A percentile compares a stretch with the other conserved stretches of the same genome.
Conservation (phyloP, 2,888 invertebrate species). For the Adelognathus sp. region DNA sequence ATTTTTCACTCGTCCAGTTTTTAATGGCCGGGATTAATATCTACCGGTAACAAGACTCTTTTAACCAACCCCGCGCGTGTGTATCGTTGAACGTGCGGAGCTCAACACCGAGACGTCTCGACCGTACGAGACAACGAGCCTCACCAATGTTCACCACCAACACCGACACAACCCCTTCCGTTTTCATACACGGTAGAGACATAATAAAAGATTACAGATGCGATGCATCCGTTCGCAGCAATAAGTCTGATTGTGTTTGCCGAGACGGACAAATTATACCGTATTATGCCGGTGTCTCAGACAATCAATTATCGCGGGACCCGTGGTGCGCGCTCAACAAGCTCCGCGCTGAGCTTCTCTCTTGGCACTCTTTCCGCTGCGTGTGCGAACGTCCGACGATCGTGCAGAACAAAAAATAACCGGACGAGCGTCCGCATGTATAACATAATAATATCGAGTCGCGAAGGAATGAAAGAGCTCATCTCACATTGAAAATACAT, state of each 20-base stretch:
- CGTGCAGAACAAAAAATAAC: not conserved
- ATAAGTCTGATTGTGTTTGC: constrained; percentile 80
- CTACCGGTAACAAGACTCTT: constrained; percentile 80
- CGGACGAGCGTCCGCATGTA: constrained; percentile 2
- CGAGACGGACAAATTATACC: constrained; percentile 79
- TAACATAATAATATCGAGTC: constrained; percentile 16
- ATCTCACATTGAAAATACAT: not conserved
- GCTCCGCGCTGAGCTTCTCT: constrained; percentile 40
- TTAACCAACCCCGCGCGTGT: constrained; percentile 64
- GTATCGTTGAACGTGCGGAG: constrained; percentile 62
- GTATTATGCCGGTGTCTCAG: constrained; percentile 79
- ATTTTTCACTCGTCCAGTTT: constrained; percentile 80
- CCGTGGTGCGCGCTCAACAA: constrained; percentile 59
- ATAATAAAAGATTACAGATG: constrained; percentile 80
- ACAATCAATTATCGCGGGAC: constrained; percentile 77
- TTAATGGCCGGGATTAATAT: constrained; percentile 81
- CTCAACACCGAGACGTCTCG: constrained; percentile 53
- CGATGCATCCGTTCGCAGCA: constrained; percentile 80
- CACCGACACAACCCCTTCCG: not conserved
- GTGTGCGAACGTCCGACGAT: constrained; percentile 20
- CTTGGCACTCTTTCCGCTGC: constrained; percentile 56
- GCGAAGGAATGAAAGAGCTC: not conserved
- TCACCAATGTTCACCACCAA: not conserved
- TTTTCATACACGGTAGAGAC: constrained; percentile 63
- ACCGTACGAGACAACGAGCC: not conserved